phyloP scores from a whole-genome alignment of 2,113 vertebrate species.

The Electrona antarctica region DNA sequence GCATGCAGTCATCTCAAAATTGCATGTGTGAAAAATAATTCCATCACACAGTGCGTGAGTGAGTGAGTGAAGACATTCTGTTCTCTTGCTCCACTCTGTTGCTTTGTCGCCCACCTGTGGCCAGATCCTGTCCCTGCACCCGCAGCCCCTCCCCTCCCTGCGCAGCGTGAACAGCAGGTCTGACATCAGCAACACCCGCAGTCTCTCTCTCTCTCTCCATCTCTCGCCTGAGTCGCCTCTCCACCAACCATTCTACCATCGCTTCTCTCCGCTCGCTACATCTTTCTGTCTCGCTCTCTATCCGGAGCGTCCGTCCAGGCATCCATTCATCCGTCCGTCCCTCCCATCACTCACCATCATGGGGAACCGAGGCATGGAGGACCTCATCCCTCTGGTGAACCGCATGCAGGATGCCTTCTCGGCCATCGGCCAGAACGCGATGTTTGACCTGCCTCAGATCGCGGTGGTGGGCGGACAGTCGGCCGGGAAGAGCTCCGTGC shows the following conservation, averaged over 20 bases:
- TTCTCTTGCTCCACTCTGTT: too few relatives aligned
- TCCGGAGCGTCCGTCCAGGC: neutral
- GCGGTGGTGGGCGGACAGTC: slow-evolving; percentile 96
- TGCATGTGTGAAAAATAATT: too few relatives aligned
- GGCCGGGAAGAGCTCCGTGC: slow-evolving; percentile 95
- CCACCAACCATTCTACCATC: too few relatives aligned
- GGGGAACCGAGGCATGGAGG: slow-evolving; percentile 97
- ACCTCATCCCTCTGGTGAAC: slow-evolving; percentile 94
- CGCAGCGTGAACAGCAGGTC: neutral
- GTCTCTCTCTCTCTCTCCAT: neutral
- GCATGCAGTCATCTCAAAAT: too few relatives aligned
- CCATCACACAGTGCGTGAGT: too few relatives aligned
- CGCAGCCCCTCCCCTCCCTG: neutral
- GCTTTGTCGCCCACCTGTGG: too few relatives aligned
- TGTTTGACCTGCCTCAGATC: slow-evolving; percentile 93
- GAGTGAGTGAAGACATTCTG: too few relatives aligned
- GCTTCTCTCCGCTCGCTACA: neutral
- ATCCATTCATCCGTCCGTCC: too few relatives aligned
- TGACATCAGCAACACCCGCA: neutral
- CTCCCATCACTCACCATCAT: slow-evolving; percentile 61
- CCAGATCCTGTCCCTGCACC: too few relatives aligned
- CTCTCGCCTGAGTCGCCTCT: neutral
- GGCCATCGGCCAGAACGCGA: slow-evolving; percentile 92
- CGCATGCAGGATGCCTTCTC: slow-evolving; percentile 91
- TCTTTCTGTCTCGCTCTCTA: neutral